Evolutionary conservation across 92 coral and sea anemone genomes (phyloP).

Genomic region (Phenganax marumi): DNA sequence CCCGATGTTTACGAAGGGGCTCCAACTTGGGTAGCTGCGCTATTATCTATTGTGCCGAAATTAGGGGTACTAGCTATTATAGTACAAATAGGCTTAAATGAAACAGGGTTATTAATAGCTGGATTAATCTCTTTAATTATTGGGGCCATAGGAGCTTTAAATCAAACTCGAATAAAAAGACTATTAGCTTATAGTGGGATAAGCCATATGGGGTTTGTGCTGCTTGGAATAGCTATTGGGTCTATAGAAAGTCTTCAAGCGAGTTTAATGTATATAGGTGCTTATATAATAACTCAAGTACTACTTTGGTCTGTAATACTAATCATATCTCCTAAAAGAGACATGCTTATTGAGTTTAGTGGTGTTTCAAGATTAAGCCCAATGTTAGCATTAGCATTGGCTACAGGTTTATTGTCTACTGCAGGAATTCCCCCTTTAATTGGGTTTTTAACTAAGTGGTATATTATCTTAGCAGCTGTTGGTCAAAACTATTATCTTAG

Average conservation of each 20-base stretch:
- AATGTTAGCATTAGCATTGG: conserved; percentile 68
- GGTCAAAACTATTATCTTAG: conserved; percentile 61
- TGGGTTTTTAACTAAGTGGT: conserved; percentile 81
- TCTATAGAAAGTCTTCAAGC: conserved; percentile 79
- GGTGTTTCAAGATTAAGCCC: conserved; percentile 73
- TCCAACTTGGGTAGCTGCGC: conserved; percentile 72
- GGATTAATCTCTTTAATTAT: conserved; percentile 70
- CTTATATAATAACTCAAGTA: conserved; percentile 69
- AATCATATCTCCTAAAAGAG: conserved; percentile 65
- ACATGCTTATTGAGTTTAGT: conserved; percentile 72
- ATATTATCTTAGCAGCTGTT: conserved; percentile 68
- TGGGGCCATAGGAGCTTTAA: conserved; percentile 84
- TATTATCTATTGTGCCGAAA: conserved; percentile 77
- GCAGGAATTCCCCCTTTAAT: conserved; percentile 84
- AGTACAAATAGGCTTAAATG: conserved; percentile 75
- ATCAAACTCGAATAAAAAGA: conserved; percentile 84
- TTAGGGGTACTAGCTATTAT: conserved; percentile 72
- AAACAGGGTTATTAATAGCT: conserved; percentile 65
- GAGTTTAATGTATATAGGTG: conserved; percentile 69
- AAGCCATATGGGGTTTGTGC: conserved; percentile 84
- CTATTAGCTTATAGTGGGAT: conserved; percentile 83
- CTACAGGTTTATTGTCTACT: conserved; percentile 68
- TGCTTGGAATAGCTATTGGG: conserved; percentile 81
- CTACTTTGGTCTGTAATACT: conserved; percentile 69
- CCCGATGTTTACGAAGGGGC: conserved; percentile 91